Percentiles rank a stretch among this genome's conserved stretches.
phyloP scores from a whole-genome alignment of 2,888 invertebrate species.

The Ischnura elegans region DNA sequence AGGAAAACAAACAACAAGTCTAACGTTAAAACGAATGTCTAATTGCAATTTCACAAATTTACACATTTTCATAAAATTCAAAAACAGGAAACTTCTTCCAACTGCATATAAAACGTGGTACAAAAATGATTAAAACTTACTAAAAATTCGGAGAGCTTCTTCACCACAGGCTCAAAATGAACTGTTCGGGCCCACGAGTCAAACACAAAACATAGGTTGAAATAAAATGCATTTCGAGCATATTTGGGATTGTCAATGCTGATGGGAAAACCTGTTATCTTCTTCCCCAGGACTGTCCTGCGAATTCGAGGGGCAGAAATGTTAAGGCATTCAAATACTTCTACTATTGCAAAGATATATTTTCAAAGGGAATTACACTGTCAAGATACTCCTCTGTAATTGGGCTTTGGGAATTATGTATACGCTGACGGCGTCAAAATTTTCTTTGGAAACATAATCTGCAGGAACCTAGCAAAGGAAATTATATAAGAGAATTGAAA shows the following conservation, averaged over 20 bases:
- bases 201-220: constrained; percentile 97
- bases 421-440: constrained; percentile 95
- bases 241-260: constrained; percentile 93
- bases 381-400: constrained; percentile 92
- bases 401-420: constrained; percentile 98
- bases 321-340: background rate
- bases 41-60: too few species aligned
- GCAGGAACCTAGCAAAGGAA: constrained; percentile 84
- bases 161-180: constrained; percentile 96
- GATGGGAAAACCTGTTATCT: constrained; percentile 96
- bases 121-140: constrained; percentile 78
- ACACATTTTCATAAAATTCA: too few species aligned
- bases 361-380: constrained; percentile 84
- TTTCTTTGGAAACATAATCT: constrained; percentile 94
- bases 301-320: constrained; percentile 72
- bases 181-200: constrained; percentile 93
- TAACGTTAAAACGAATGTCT: too few species aligned
- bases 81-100: background rate
- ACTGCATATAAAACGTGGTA: background rate
- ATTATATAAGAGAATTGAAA: background rate
- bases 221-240: constrained; percentile 95
- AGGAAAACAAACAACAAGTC: too few species aligned
- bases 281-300: constrained; percentile 88
- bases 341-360: background rate
- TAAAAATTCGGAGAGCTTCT: constrained; percentile 95